Evolutionary conservation across 2,888 invertebrate species (phyloP).

Genomic region (Cactoblastis cactorum): DNA sequence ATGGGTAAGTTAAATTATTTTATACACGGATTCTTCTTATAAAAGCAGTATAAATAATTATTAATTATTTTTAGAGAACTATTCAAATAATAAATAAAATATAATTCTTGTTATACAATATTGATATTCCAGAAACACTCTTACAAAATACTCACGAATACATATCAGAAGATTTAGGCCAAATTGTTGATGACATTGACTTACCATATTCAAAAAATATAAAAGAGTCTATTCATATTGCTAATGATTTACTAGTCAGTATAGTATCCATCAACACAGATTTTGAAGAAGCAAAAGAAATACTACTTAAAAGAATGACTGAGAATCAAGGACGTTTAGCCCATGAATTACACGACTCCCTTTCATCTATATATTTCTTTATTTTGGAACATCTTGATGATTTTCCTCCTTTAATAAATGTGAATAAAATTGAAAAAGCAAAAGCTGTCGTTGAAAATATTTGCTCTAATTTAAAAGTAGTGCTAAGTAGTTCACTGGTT

Average conservation of each 20-base stretch:
- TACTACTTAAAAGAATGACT: background rate
- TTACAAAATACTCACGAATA: background rate
- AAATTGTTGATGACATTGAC: background rate
- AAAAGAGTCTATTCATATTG: background rate
- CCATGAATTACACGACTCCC: background rate
- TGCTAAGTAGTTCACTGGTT: background rate
- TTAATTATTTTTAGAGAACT: too few species aligned
- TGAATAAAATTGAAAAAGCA: background rate
- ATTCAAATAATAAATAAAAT: background rate
- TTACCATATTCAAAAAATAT: background rate
- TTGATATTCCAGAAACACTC: conserved; percentile 8
- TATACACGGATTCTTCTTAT: too few species aligned
- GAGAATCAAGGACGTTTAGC: background rate
- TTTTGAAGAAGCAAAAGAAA: background rate
- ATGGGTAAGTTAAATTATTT: background rate
- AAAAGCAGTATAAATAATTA: too few species aligned
- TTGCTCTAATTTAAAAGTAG: background rate
- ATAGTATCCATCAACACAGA: background rate
- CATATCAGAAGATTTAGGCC: background rate
- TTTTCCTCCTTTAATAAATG: background rate
- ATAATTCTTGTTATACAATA: background rate
- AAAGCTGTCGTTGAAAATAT: background rate
- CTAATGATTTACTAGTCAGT: background rate
- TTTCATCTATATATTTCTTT: background rate
- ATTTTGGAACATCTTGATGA: background rate